These are phyloP conservation scores for Parascotia fuliginaria DNA, from an alignment of 2,888 invertebrate genomes.

Conservation along the genomic window DNA sequence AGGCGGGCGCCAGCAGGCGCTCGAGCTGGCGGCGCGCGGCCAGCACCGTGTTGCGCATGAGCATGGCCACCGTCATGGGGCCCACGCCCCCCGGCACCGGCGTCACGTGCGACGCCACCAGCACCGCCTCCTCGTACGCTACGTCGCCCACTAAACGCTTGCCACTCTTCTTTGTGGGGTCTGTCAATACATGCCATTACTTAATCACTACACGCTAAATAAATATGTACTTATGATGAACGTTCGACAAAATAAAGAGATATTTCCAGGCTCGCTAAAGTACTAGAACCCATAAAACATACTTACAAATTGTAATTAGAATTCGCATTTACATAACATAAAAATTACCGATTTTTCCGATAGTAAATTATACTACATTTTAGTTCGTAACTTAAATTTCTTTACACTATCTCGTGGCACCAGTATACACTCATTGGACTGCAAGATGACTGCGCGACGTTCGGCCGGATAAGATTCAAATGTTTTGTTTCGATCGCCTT, in stretches of 20 bases:
- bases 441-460: constrained; percentile 15
- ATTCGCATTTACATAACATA: background rate
- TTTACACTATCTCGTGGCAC: constrained; percentile 11
- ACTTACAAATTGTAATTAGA: background rate
- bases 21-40: constrained; percentile 90
- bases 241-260: too few species aligned
- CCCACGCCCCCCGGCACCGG: constrained; percentile 99
- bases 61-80: constrained; percentile 99
- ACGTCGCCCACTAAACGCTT: constrained; percentile 98
- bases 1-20: constrained; percentile 85
- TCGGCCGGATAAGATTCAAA: background rate
- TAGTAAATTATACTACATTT: background rate
- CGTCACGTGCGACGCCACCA: constrained; percentile 95
- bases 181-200: constrained; percentile 71
- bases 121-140: constrained; percentile 91
- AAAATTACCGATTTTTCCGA: constrained; percentile 9
- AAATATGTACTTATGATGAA: too few species aligned
- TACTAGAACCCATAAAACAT: background rate
- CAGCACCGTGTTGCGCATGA: constrained; percentile 97
- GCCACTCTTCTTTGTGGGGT: constrained; percentile 91
- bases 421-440: background rate
- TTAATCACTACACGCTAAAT: background rate
- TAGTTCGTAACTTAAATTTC: background rate
- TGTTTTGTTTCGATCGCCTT: constrained; percentile 37
- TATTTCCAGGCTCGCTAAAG: background rate